Evolutionary conservation across 92 coral and sea anemone genomes (phyloP).

Genomic region (Meandrina meandrites): DNA sequence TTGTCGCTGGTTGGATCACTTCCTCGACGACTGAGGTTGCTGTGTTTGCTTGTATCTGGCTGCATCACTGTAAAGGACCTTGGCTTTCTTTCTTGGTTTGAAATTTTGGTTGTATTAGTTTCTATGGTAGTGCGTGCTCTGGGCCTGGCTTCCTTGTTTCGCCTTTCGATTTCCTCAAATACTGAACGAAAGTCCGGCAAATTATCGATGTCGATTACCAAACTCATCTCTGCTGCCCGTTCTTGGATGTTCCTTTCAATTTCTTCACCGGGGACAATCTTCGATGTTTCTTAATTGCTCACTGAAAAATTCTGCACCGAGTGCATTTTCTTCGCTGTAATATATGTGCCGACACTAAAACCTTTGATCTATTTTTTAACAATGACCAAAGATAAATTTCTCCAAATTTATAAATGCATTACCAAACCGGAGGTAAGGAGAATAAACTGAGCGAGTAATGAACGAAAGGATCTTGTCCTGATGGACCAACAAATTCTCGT

Average conservation of each 20-base stretch:
- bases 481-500: background rate
- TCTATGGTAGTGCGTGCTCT: background rate
- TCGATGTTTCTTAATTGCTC: background rate
- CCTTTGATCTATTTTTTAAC: background rate
- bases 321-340: background rate
- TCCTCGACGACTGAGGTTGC: background rate
- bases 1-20: background rate
- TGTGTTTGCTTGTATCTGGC: background rate
- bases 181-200: background rate
- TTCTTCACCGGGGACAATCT: background rate
- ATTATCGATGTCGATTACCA: background rate
- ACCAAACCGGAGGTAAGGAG: background rate
- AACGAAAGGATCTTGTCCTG: background rate
- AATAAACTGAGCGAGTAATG: background rate
- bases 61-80: background rate
- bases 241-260: background rate
- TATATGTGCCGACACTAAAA: no score
- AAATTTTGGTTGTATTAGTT: background rate
- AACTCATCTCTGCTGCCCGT: background rate
- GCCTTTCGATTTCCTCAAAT: background rate
- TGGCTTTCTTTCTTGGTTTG: background rate
- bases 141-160: background rate
- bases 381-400: background rate
- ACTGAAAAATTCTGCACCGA: background rate
- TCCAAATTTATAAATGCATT: background rate